Evolutionary conservation across 2,888 invertebrate species (phyloP).

Genomic region (Trachelus iudaicus): DNA sequence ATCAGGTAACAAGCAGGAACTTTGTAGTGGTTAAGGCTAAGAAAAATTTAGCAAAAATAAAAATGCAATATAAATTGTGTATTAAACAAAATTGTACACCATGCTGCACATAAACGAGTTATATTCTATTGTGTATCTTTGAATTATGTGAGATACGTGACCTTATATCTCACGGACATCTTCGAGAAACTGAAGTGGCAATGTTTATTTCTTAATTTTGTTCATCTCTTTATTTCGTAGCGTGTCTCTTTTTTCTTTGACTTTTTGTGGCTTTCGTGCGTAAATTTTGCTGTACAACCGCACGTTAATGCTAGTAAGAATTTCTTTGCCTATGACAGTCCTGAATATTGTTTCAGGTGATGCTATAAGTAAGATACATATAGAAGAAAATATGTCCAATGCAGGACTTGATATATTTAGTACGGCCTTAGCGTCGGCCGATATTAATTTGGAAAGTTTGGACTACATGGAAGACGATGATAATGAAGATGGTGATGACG

Average conservation of each 20-base stretch:
- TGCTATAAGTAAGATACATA: constrained; percentile 34
- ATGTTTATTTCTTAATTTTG: not conserved
- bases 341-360: constrained; percentile 27
- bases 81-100: not conserved
- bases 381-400: constrained; percentile 38
- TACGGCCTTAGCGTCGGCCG: constrained; percentile 68
- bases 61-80: not conserved
- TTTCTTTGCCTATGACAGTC: not conserved
- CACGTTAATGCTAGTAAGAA: not conserved
- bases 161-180: not conserved
- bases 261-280: not conserved
- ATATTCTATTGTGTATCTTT: not conserved
- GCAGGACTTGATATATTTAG: constrained; percentile 69
- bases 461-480: constrained; percentile 68
- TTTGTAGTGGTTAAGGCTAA: not conserved
- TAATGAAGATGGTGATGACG: constrained; percentile 12
- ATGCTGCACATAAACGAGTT: not conserved
- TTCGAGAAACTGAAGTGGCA: not conserved
- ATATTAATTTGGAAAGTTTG: constrained; percentile 69
- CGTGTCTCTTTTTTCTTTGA: not conserved
- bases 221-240: not conserved
- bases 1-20: constrained; percentile 12
- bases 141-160: not conserved
- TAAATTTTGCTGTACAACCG: not conserved
- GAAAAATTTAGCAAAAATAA: not conserved